Evolutionary conservation across 92 coral and sea anemone species (phyloP).

Genomic region (Ricordea florida): DNA sequence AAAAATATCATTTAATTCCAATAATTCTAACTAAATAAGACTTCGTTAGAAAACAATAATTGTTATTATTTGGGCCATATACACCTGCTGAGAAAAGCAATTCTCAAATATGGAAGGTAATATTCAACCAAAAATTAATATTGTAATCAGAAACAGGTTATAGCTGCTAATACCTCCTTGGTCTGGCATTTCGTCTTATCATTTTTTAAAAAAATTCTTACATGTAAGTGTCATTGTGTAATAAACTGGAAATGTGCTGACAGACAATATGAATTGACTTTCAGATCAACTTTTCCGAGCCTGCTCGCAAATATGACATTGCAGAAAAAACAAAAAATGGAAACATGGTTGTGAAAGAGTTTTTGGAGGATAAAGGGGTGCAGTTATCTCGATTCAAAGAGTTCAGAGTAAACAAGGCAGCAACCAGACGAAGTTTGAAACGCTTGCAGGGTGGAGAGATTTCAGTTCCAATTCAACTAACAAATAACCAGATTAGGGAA

Average conservation of each 20-base stretch:
- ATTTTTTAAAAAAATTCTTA: background rate
- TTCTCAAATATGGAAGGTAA: background rate
- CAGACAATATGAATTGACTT: background rate
- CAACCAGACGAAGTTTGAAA: conserved; percentile 24
- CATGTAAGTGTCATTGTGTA: background rate
- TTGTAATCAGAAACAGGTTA: background rate
- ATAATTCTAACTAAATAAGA: too few relatives aligned
- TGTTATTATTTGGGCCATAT: background rate
- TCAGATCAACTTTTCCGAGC: conserved; percentile 39
- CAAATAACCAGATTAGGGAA: conserved; percentile 35
- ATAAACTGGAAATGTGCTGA: too few relatives aligned
- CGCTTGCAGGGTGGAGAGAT: conserved; percentile 54
- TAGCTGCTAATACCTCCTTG: background rate
- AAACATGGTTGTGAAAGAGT: conserved; percentile 39
- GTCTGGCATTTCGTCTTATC: background rate
- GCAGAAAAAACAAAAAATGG: conserved; percentile 18
- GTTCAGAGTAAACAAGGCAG: conserved; percentile 5
- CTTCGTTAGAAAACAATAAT: background rate
- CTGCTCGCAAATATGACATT: conserved; percentile 38
- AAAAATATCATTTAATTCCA: too few relatives aligned
- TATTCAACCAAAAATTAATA: background rate
- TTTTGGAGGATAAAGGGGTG: conserved; percentile 13
- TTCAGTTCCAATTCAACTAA: conserved; percentile 22
- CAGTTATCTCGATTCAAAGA: conserved; percentile 15
- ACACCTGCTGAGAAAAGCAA: background rate